Evolutionary conservation across 2,888 invertebrate genomes (phyloP).

Genomic region (Drosophila sordidula): DNA sequence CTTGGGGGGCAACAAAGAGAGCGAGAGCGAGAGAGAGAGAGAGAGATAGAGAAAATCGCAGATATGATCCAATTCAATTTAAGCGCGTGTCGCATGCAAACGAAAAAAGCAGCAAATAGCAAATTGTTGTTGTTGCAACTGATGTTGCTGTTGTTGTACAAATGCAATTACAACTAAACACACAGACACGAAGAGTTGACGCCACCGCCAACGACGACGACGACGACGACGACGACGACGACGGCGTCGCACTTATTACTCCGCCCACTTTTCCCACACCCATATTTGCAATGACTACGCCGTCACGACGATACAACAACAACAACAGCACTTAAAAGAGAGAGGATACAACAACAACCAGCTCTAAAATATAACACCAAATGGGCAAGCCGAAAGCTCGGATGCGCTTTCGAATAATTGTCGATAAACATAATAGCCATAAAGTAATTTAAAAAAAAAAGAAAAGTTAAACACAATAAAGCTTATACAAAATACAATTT

Average conservation of each 20-base stretch:
- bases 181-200: constrained; percentile 57
- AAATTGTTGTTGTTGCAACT: constrained; percentile 36
- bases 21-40: background rate
- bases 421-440: too few relatives aligned
- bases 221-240: too few relatives aligned
- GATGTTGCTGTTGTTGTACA: constrained; percentile 45
- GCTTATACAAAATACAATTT: background rate
- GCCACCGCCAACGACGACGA: constrained; percentile 56
- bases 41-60: constrained; percentile 9
- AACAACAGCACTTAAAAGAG: constrained; percentile 34
- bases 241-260: constrained; percentile 59
- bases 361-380: constrained; percentile 25
- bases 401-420: constrained; percentile 8
- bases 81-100: constrained; percentile 69
- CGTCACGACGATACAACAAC: constrained; percentile 44
- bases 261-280: constrained; percentile 82
- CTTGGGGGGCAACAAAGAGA: constrained; percentile 12
- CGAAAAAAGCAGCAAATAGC: constrained; percentile 47
- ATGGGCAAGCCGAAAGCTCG: constrained; percentile 15
- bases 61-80: constrained; percentile 75
- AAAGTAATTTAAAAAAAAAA: background rate
- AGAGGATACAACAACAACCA: constrained; percentile 41
- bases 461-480: background rate
- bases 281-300: constrained; percentile 63
- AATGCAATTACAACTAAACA: constrained; percentile 76